Base-by-base conservation (phyloP, 2,113 vertebrate genomes). In the Rhinoptilus africanus region DNA sequence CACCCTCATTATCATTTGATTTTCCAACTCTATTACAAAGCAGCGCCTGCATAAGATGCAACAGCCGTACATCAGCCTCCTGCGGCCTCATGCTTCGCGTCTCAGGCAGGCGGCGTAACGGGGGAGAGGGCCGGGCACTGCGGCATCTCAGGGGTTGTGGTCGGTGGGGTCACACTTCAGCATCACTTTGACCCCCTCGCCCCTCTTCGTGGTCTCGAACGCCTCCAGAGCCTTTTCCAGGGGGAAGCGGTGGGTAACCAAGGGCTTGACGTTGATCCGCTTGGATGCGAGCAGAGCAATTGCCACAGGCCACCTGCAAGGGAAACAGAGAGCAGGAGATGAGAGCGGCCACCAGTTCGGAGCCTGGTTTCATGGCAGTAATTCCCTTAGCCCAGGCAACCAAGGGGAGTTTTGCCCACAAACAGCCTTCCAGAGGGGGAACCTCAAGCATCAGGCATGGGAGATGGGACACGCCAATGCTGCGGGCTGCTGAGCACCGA, bases 161-260 rank as follows among this genome's bases (percentile, higher is more conserved):
- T 99, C 99, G 0, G 83, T 97, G 88, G 98, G 97, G 98, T 99
- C 99, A 90, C 99, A 99, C 94, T 99, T 99, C 72, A 99, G 98
- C 99, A 99, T 99, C 95, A 99, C 98, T 97, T 99, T 99, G 77
- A 99, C 92, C 41, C 99, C 99, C 12, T 98, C 28, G 0, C 99
- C 99, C 97, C 98, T 99, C 93, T 78, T 98, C 13, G 99, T 98
- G 68, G 98, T 98, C 97, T 99, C 99, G 26, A 99, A 99, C 2
- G 99, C 99, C 91, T 99, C 97, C 28, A 98, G 81, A 9, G 99
- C 99, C 96, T 99, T 98, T 95, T 99, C 99, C 98, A 99, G 97
- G 23, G 99, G 98, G 88, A 99, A 99, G 22, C 99, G 99, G 85
- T 99, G 99, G 0, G 99, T 99, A 56, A 99, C 99, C 80, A 99